A percentile compares a stretch with the other conserved stretches of the same genome.
phyloP scores from a whole-genome alignment of 2,113 vertebrate genomes.

The Atractosteus spatula region DNA sequence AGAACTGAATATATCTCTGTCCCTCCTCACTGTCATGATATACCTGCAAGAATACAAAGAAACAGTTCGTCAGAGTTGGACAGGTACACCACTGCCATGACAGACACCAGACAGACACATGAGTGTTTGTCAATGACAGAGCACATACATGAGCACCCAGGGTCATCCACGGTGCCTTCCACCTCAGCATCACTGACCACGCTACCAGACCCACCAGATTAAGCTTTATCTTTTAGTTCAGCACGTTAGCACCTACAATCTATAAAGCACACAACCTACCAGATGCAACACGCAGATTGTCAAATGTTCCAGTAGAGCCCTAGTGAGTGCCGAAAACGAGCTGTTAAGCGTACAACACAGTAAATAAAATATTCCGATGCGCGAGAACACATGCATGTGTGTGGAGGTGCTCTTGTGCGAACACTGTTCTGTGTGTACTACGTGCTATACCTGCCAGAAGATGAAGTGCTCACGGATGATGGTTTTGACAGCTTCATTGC shows the following conservation, averaged over 20 bases:
- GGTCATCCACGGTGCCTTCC: too few relatives aligned
- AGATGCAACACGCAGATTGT: too few relatives aligned
- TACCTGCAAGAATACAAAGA: conserved; percentile 65
- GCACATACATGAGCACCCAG: background rate
- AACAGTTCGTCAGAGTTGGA: background rate
- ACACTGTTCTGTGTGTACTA: background rate
- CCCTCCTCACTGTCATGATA: conserved; percentile 98
- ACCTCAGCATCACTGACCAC: too few relatives aligned
- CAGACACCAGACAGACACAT: background rate
- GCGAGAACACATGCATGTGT: background rate
- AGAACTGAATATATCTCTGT: conserved; percentile 97
- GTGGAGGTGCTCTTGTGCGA: background rate
- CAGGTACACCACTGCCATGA: background rate
- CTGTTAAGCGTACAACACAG: background rate
- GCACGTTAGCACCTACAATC: too few relatives aligned
- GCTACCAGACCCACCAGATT: too few relatives aligned
- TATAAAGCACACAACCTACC: too few relatives aligned
- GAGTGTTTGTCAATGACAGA: background rate
- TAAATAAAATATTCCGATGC: conserved; percentile 2
- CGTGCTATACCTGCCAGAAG: conserved; percentile 88
- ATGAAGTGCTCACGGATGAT: conserved; percentile 97
- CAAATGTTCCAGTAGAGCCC: too few relatives aligned
- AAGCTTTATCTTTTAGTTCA: too few relatives aligned
- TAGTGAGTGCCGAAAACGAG: too few relatives aligned
- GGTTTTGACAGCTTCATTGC: conserved; percentile 92